Evolutionary conservation across 2,888 invertebrate species (phyloP).

Genomic region (Leptinotarsa rubiginosa): DNA sequence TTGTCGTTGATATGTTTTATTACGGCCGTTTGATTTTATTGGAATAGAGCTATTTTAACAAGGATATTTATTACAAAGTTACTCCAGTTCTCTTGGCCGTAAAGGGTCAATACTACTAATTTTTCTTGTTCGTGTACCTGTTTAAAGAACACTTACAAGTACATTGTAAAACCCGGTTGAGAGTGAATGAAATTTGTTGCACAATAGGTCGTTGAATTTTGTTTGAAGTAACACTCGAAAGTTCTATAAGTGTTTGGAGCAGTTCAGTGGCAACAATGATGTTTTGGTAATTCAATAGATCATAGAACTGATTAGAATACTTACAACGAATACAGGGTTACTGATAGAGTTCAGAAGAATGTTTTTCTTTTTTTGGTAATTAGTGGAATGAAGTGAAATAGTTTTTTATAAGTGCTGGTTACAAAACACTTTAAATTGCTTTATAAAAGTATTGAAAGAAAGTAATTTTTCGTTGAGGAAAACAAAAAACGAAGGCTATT

Average conservation of each 20-base stretch:
- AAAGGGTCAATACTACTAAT: slow-evolving; percentile 21
- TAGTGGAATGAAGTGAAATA: no score
- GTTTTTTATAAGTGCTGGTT: no score
- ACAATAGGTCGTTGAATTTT: neutral
- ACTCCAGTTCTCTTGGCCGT: slow-evolving; percentile 22
- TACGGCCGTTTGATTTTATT: slow-evolving; percentile 14
- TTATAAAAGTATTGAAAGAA: no score
- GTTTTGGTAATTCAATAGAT: neutral
- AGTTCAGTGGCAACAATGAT: neutral
- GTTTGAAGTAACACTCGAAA: neutral
- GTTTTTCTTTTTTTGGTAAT: no score
- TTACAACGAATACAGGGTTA: no score
- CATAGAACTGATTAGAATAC: neutral
- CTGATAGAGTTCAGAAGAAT: no score
- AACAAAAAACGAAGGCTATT: no score
- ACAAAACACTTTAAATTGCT: no score
- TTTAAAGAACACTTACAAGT: slow-evolving; percentile 2
- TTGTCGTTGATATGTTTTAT: slow-evolving; percentile 20
- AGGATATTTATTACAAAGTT: slow-evolving; percentile 18
- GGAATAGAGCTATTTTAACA: slow-evolving; percentile 17
- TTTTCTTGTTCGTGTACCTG: neutral
- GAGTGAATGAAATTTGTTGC: slow-evolving; percentile 15
- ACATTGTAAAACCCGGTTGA: neutral
- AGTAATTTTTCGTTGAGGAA: no score
- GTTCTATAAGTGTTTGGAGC: neutral